Evolutionary conservation across 2,888 invertebrate species (phyloP).

Genomic region (Leptinotarsa haldemani): DNA sequence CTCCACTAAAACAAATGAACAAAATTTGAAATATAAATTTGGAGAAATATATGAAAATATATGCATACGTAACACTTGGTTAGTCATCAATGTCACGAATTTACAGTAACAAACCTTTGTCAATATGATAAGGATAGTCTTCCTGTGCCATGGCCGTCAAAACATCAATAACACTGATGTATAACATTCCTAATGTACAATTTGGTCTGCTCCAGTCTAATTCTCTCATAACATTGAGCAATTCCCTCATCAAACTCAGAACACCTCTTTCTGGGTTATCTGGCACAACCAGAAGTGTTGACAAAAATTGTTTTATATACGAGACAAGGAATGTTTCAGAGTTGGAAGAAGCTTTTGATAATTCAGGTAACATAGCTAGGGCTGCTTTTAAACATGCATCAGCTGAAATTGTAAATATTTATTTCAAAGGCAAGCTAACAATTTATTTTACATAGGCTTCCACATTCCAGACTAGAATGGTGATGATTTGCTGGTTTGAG

Average conservation of each 20-base stretch:
- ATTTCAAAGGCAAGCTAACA: not conserved
- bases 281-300: constrained; percentile 85
- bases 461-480: no score
- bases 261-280: constrained; percentile 92
- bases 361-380: constrained; percentile 81
- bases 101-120: constrained; percentile 75
- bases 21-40: no score
- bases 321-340: constrained; percentile 79
- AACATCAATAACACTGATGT: constrained; percentile 82
- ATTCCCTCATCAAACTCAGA: constrained; percentile 81
- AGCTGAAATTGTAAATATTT: constrained; percentile 69
- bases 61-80: not conserved
- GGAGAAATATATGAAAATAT: constrained; percentile 26
- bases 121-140: constrained; percentile 86
- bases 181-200: constrained; percentile 75
- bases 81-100: not conserved
- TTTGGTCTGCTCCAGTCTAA: constrained; percentile 78
- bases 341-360: constrained; percentile 80
- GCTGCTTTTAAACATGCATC: constrained; percentile 95
- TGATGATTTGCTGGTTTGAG: no score
- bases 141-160: constrained; percentile 85
- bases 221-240: constrained; percentile 84
- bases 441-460: no score
- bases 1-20: constrained; percentile 74
- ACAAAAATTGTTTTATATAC: constrained; percentile 82